Evolutionary conservation across 2,797 vertebrate genomes (phyloP), one percentile per base, ranked within the genome.

Genomic region (Chrosomus eos): DNA sequence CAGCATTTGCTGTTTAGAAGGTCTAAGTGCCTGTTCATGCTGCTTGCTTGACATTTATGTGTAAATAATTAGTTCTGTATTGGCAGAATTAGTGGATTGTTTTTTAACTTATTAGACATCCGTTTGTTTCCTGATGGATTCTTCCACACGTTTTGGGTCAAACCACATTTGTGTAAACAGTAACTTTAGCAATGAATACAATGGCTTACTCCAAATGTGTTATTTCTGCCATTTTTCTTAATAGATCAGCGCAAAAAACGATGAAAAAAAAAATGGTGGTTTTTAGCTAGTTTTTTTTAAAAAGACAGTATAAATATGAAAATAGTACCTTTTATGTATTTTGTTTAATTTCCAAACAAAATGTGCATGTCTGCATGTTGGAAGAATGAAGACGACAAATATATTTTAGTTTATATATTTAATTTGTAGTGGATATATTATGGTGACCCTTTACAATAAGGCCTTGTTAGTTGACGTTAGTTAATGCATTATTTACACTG

Each of bases 21-120:
- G 18, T 43, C 64, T 71, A 2, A 19, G 40, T 36, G 40, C 38
- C 38, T 31, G 21, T 71, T 64, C 33, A 23, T 53, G 8, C 19
- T 78, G n/a, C 68, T 72, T 66, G 78, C 68, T 85, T 74, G 64
- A 87, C 81, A 84, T 62, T 43, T 84, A 89, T 85, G 19, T 70
- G 60, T 85, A 33, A 86, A 36, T 40, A 23, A 66, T 76, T 68
- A 51, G 87, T 91, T 18, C 86, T 77, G 81, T 87, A 88, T 89
- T 86, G 84, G 84, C 76, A 40, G 53, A 58, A n/a, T 82, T 81
- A 86, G 77, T 76, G 36, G 26, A 28, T 26, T 53, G n/a, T 76
- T 78, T 43, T 86, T 85, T 80, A 88, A 88, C 79, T 73, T 66
- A 72, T 80, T 72, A 68, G 18, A 48, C 84, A 74, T 53, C 48